Conservation (phyloP, 2,113 vertebrate genomes). For the Turnix velox region DNA sequence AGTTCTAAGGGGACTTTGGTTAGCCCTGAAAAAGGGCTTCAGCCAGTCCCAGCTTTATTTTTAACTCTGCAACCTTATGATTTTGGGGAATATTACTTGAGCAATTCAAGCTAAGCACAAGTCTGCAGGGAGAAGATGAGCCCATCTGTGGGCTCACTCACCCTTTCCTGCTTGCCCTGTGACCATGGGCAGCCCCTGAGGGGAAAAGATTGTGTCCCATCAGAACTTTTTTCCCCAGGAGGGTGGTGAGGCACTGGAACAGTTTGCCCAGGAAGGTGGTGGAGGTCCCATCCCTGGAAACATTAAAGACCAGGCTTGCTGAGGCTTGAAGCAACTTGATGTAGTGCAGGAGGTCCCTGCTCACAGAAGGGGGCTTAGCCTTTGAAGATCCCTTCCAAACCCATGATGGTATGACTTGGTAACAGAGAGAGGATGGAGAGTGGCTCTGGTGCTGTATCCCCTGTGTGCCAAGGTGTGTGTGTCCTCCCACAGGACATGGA, state of each 20-base stretch:
- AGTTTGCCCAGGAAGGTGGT: too few relatives aligned
- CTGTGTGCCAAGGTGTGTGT: too few relatives aligned
- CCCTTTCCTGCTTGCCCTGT: neutral
- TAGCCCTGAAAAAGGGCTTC: neutral
- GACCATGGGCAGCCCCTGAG: neutral
- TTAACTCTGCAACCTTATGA: neutral
- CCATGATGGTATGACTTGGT: fast-evolving
- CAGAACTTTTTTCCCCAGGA: too few relatives aligned
- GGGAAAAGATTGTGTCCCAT: neutral
- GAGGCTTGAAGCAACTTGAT: too few relatives aligned
- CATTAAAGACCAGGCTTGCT: too few relatives aligned
- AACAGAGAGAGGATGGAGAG: neutral
- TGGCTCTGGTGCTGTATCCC: neutral
- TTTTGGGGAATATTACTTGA: neutral
- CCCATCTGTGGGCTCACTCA: neutral
- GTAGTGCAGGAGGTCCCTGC: too few relatives aligned
- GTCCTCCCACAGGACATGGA: fast-evolving
- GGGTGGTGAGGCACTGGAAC: too few relatives aligned
- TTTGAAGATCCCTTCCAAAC: too few relatives aligned
- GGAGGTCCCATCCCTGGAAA: too few relatives aligned
- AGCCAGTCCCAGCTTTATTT: neutral
- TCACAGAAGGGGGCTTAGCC: too few relatives aligned
- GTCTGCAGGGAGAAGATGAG: neutral
- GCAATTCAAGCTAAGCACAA: neutral
- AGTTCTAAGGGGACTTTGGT: neutral